Percentiles rank a stretch among this genome's conserved stretches.
phyloP scores from a whole-genome alignment of 2,797 vertebrate genomes.

The Chiroxiphia lanceolata region DNA sequence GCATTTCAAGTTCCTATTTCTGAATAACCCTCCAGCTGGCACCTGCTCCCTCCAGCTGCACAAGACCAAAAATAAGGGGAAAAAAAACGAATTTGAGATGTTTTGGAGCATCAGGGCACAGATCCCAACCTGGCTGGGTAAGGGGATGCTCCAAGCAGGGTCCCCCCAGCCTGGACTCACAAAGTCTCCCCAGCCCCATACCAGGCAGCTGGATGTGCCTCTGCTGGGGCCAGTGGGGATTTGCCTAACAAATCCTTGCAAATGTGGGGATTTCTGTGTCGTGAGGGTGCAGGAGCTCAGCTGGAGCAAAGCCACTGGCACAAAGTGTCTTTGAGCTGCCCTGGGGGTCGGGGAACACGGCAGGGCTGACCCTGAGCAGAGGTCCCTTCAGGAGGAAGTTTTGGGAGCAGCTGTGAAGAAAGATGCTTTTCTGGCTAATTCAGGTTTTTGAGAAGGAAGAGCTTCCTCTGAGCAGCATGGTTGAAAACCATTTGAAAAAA shows the following conservation, averaged over 20 bases:
- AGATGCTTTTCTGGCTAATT: not conserved
- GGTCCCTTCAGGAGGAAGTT: not conserved
- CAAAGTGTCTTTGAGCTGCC: not conserved
- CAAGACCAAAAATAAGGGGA: not conserved
- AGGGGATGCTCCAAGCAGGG: not conserved
- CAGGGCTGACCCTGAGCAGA: not conserved
- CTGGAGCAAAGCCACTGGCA: not conserved
- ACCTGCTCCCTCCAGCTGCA: fast-evolving
- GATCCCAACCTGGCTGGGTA: not conserved
- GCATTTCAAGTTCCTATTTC: not conserved
- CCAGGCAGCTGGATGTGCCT: not conserved
- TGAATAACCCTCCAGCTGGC: not conserved
- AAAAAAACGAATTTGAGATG: too few relatives aligned
- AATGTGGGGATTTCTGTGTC: not conserved
- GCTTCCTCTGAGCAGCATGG: not conserved
- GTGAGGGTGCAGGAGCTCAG: not conserved
- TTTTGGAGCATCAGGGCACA: not conserved
- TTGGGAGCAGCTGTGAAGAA: not conserved
- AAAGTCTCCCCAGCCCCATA: fast-evolving
- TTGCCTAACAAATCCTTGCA: conserved; percentile 52
- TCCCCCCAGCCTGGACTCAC: not conserved
- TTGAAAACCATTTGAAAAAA: not conserved
- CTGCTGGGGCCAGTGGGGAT: not conserved
- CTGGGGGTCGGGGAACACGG: fast-evolving
- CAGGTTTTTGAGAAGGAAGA: not conserved